Conservation (phyloP, 2,113 vertebrate species). For the Neopipo cinnamomea region DNA sequence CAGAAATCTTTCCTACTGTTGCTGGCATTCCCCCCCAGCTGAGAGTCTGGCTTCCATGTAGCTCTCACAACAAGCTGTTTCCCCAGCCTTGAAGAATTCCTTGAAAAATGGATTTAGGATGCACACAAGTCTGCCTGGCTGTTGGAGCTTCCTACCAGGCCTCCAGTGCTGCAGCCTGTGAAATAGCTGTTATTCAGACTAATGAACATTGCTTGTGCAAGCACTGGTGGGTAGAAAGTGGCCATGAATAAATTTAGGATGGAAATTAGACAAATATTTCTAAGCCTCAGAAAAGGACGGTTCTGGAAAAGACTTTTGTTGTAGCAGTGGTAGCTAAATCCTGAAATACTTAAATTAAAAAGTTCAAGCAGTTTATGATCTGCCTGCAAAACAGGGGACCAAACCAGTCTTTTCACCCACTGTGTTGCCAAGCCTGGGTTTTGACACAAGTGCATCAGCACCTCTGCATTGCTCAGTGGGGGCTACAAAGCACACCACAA, state of each 20-base stretch:
- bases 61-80: conserved; percentile 10
- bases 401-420: background rate
- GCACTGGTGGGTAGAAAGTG: conserved; percentile 1
- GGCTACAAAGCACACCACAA: background rate
- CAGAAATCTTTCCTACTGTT: conserved; percentile 29
- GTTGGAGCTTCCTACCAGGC: background rate
- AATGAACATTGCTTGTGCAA: conserved; percentile 19
- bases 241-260: conserved; percentile 14
- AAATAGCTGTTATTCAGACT: conserved; percentile 48
- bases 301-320: conserved; percentile 11
- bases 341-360: background rate
- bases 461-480: accelerated
- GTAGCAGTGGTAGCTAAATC: background rate
- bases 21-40: conserved; percentile 29
- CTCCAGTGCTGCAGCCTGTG: conserved; percentile 18
- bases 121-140: background rate
- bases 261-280: conserved; percentile 32
- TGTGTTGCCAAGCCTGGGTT: background rate
- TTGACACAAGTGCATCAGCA: background rate
- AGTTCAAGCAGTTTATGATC: background rate
- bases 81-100: conserved; percentile 45
- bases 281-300: background rate
- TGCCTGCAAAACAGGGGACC: background rate
- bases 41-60: conserved; percentile 16
- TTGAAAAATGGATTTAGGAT: conserved; percentile 62